Conservation (phyloP, 92 coral and sea anemone species). For the Palythoa caribaeorum region DNA sequence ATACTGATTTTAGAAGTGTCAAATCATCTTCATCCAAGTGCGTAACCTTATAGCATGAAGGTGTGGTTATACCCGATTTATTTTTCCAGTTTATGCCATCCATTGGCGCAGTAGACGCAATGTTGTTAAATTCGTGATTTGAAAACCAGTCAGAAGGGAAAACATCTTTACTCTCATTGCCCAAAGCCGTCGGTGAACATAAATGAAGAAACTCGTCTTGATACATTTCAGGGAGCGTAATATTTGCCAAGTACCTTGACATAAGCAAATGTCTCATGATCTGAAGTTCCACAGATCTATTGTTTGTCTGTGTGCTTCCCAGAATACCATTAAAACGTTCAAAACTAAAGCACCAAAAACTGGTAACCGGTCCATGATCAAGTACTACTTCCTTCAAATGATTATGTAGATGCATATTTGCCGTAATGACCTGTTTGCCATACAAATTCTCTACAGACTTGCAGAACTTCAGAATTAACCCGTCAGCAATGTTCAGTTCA, state of each 20-base stretch:
- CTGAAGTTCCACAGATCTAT: constrained; percentile 69
- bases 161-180: constrained; percentile 35
- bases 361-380: constrained; percentile 61
- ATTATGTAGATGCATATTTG: constrained; percentile 63
- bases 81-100: constrained; percentile 58
- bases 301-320: constrained; percentile 65
- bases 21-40: constrained; percentile 65
- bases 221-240: constrained; percentile 45
- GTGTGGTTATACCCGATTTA: constrained; percentile 33
- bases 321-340: constrained; percentile 55
- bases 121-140: constrained; percentile 52
- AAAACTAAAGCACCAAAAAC: constrained; percentile 72
- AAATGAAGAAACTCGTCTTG: constrained; percentile 55
- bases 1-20: constrained; percentile 51
- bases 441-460: constrained; percentile 55
- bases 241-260: constrained; percentile 35
- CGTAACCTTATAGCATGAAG: constrained; percentile 54
- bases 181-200: constrained; percentile 55
- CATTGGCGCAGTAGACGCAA: constrained; percentile 61
- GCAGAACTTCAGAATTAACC: constrained; percentile 54
- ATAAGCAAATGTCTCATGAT: constrained; percentile 67
- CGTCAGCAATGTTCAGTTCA: constrained; percentile 58
- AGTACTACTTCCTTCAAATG: constrained; percentile 59
- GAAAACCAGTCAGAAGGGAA: constrained; percentile 51
- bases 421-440: constrained; percentile 46